phyloP scores from a whole-genome alignment of 2,113 vertebrate species.

The Colistium nudipinnis region DNA sequence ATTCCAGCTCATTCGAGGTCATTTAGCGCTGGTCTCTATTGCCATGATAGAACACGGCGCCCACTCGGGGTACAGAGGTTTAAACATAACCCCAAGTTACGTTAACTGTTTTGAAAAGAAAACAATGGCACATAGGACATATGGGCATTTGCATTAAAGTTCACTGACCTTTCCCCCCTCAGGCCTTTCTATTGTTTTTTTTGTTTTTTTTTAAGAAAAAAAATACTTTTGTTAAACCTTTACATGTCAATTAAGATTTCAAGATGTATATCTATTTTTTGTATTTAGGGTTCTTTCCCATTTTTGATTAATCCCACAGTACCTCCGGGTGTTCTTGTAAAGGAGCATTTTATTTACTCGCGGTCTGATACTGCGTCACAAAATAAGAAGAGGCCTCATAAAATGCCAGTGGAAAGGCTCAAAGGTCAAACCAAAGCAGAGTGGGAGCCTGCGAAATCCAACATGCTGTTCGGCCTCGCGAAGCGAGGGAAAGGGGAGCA shows the following conservation, averaged over 20 bases:
- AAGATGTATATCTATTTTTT: too few species aligned
- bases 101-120: background rate
- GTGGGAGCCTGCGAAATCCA: slow-evolving; percentile 66
- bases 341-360: slow-evolving; percentile 12
- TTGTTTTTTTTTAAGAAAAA: too few species aligned
- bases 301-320: background rate
- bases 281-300: too few species aligned
- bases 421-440: slow-evolving; percentile 69
- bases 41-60: background rate
- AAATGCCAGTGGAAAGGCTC: slow-evolving; percentile 53
- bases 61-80: background rate
- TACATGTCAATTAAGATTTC: too few species aligned
- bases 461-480: slow-evolving; percentile 67
- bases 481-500: slow-evolving; percentile 60
- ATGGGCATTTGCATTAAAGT: too few species aligned
- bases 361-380: slow-evolving; percentile 31
- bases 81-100: background rate
- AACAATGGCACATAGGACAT: background rate
- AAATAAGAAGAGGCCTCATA: slow-evolving; percentile 30
- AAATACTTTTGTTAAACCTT: too few species aligned
- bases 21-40: background rate
- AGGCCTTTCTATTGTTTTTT: background rate
- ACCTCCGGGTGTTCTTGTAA: slow-evolving; percentile 24
- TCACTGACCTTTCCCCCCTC: background rate
- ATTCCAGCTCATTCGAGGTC: background rate